Percentiles rank a stretch among this genome's conserved stretches.
Conservation (phyloP, 1,140 invertebrate genomes). For the Drosophila sproati region DNA sequence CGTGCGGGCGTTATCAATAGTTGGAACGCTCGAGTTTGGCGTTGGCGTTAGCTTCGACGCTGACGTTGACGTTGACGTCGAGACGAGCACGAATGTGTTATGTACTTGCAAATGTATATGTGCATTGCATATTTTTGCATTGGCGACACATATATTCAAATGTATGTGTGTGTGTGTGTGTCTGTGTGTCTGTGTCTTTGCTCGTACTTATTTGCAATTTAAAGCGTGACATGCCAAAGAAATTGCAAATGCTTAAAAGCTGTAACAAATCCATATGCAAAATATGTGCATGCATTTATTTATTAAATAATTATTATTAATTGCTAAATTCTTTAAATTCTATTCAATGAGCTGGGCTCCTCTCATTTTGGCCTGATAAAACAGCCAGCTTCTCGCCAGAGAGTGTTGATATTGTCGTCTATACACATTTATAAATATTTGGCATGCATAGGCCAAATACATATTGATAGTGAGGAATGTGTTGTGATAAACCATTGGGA, state of each 20-base stretch:
- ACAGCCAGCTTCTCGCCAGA: not conserved
- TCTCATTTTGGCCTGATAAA: slow-evolving; percentile 33
- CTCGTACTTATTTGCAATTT: slow-evolving; percentile 29
- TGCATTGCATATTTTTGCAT: slow-evolving; percentile 28
- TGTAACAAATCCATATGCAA: slow-evolving; percentile 22
- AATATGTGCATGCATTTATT: slow-evolving; percentile 24
- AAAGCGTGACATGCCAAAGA: slow-evolving; percentile 71
- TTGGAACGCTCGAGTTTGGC: not conserved
- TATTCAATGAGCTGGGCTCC: too few relatives aligned
- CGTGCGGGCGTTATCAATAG: slow-evolving; percentile 48
- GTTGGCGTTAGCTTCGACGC: not conserved
- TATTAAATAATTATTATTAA: slow-evolving; percentile 43
- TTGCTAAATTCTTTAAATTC: slow-evolving; percentile 29
- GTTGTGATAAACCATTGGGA: slow-evolving; percentile 33
- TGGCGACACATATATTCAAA: slow-evolving; percentile 44
- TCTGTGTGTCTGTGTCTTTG: not conserved
- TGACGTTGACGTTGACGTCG: slow-evolving; percentile 11
- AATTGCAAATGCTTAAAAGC: slow-evolving; percentile 34
- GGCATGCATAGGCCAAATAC: not conserved
- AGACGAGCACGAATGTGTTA: slow-evolving; percentile 44
- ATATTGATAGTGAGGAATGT: slow-evolving; percentile 22
- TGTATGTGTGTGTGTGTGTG: slow-evolving; percentile 9
- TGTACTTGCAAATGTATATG: slow-evolving; percentile 13
- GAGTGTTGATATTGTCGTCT: not conserved
- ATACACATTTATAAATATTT: not conserved